Conservation (phyloP, 2,113 vertebrate species). For the Indicator maculatus region DNA sequence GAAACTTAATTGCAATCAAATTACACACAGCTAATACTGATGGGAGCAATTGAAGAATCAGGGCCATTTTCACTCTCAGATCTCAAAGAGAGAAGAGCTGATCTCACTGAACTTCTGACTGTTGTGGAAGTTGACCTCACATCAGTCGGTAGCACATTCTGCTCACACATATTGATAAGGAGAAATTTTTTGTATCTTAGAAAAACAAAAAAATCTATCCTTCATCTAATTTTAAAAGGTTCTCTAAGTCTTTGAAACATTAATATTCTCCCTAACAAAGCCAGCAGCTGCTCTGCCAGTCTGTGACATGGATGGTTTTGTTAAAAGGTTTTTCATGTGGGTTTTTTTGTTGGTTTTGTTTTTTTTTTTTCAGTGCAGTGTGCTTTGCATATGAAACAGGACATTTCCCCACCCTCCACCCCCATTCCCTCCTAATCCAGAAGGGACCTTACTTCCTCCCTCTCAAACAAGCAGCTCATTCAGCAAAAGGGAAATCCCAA, state of each 20-base stretch:
- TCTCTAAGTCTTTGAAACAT: slow-evolving; percentile 53
- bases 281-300: slow-evolving; percentile 79
- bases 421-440: slow-evolving; percentile 75
- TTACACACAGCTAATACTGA: not conserved
- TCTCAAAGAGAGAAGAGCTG: rapidly evolving
- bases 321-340: slow-evolving; percentile 71
- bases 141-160: not conserved
- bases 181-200: not conserved
- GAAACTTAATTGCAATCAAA: not conserved
- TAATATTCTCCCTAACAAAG: slow-evolving; percentile 68
- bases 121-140: not conserved
- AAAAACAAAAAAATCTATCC: not conserved
- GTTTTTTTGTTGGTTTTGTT: slow-evolving; percentile 71
- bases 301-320: slow-evolving; percentile 73
- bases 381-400: slow-evolving; percentile 84
- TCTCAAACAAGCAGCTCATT: slow-evolving; percentile 83
- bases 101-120: not conserved
- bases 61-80: not conserved
- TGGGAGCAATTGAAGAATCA: not conserved
- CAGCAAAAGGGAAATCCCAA: slow-evolving; percentile 84
- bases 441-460: slow-evolving; percentile 85
- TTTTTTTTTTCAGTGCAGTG: slow-evolving; percentile 47
- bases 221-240: slow-evolving; percentile 13
- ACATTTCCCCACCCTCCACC: slow-evolving; percentile 73
- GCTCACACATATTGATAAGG: not conserved